phyloP scores from a whole-genome alignment of 2,888 invertebrate genomes.

The Scotopteryx bipunctaria region DNA sequence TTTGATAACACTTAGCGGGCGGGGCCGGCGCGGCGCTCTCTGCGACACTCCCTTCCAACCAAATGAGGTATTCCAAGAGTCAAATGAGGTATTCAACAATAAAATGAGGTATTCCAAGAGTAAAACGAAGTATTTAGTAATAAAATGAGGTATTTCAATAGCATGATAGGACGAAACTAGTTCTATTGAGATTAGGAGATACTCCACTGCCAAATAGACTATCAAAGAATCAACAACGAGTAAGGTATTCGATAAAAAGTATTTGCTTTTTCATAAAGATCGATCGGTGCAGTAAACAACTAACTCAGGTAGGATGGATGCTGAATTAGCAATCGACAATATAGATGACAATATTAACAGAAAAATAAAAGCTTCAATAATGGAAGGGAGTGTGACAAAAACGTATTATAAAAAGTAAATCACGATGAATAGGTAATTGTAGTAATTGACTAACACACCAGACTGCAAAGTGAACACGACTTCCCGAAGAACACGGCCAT shows the following conservation, averaged over 20 bases:
- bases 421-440: conserved; percentile 61
- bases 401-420: conserved; percentile 39
- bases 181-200: conserved; percentile 18
- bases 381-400: conserved; percentile 46
- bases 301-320: background rate
- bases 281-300: background rate
- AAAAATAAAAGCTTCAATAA: background rate
- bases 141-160: conserved; percentile 3
- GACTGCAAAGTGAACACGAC: conserved; percentile 44
- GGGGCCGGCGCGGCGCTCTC: conserved; percentile 57
- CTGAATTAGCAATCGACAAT: background rate
- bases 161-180: conserved; percentile 4
- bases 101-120: conserved; percentile 1
- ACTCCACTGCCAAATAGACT: conserved; percentile 19
- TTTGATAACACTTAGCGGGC: conserved; percentile 61
- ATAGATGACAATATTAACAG: background rate
- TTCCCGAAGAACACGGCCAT: conserved; percentile 2
- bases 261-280: background rate
- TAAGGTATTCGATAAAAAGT: conserved; percentile 15
- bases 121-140: conserved; percentile 4
- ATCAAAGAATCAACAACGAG: conserved; percentile 23
- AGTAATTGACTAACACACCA: conserved; percentile 79
- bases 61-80: background rate
- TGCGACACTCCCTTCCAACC: conserved; percentile 38
- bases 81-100: conserved; percentile 1